Conservation (phyloP, 2,113 vertebrate genomes). For the Sterna hirundo region DNA sequence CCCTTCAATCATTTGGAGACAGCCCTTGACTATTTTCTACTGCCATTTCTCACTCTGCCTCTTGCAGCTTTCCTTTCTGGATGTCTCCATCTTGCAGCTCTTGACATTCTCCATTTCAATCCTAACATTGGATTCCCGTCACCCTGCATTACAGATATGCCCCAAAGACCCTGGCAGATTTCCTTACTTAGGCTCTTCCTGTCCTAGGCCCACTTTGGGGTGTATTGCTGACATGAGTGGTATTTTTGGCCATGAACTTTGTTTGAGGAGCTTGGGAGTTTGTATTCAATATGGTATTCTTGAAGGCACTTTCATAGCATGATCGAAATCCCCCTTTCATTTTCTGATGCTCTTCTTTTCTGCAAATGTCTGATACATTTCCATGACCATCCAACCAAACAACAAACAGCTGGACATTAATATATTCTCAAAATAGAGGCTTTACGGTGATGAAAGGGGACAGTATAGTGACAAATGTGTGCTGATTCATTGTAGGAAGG, state of each 20-base stretch:
- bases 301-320: background rate
- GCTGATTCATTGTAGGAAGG: background rate
- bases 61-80: background rate
- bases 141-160: background rate
- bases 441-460: background rate
- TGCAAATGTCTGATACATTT: background rate
- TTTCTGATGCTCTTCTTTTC: background rate
- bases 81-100: background rate
- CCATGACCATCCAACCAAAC: background rate
- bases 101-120: background rate
- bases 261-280: background rate
- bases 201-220: background rate
- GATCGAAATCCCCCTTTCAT: background rate
- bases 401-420: background rate
- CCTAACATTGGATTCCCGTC: background rate
- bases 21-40: background rate
- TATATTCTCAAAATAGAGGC: background rate
- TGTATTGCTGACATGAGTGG: background rate
- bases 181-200: background rate
- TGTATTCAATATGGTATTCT: background rate
- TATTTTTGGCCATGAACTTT: background rate
- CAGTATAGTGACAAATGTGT: background rate
- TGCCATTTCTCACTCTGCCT: background rate
- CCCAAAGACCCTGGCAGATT: background rate
- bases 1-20: background rate